Evolutionary conservation across 2,888 invertebrate species (phyloP), one percentile per base, ranked within the genome.

Genomic region (Cerceris ruficornis): DNA sequence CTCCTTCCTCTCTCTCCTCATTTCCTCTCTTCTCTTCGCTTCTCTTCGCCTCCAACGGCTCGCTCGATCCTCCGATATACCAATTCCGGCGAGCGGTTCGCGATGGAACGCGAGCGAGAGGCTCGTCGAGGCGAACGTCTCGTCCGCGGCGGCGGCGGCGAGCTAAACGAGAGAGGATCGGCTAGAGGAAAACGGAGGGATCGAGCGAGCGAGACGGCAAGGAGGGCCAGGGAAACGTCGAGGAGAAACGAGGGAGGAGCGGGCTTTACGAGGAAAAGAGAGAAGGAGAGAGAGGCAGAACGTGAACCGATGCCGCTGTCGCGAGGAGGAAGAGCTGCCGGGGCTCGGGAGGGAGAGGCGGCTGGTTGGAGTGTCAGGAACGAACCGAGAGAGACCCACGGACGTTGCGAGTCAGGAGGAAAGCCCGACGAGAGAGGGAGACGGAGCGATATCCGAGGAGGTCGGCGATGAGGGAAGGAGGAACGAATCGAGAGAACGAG

Each of bases 71-170:
- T 73, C 80, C 84, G 82, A 80, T 82, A 77, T 62, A 77, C 84
- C 84, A 77, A 84, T 84, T 84, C 81, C 78, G 58, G 49, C 75
- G 62, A 68, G 82, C 75, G 78, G 73, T 82, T 85, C 66, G 73
- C 82, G 74, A 83, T 79, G 84, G 82, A 84, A 85, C 84, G 85
- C 64, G 82, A 81, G 75, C 82, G 84, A 84, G 84, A 84, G 82
- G 64, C 69, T 70, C 73, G 28, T 6, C 71, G 50, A 8, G 42
- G 46, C 1, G 75, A 58, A 61, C 68, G 70, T 70, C 76, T 80
- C 80, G 14, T 72, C 39, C 75, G 71, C 62, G 28, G 65, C 68
- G 41, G 71, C 62, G 28, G 65, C 68, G 41, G 65, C 11, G 54
- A 14, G 65, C 60, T 39, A 50, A 69, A 50, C 52, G 66, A 71